Conservation (phyloP, 2,888 invertebrate species). For the Serrognathus titanus region DNA sequence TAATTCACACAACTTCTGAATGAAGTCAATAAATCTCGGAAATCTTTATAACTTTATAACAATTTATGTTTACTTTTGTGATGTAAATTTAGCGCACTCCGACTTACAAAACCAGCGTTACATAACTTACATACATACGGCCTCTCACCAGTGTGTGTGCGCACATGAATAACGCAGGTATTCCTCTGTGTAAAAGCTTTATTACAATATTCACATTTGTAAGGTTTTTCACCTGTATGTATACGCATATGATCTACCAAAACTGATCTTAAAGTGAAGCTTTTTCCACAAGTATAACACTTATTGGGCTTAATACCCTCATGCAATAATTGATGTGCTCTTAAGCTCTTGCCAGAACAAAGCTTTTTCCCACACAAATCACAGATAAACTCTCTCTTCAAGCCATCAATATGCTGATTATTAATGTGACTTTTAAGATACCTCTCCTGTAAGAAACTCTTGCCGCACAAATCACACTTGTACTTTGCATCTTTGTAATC, state of each 20-base stretch:
- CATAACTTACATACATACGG: slow-evolving; percentile 53
- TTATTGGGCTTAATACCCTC: slow-evolving; percentile 56
- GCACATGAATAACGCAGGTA: slow-evolving; percentile 44
- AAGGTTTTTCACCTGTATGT: slow-evolving; percentile 63
- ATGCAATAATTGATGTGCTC: slow-evolving; percentile 50
- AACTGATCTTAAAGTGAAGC: slow-evolving; percentile 47
- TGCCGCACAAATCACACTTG: slow-evolving; percentile 44
- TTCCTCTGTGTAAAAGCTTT: slow-evolving; percentile 36
- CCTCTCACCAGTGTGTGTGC: slow-evolving; percentile 58
- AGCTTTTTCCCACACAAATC: slow-evolving; percentile 1
- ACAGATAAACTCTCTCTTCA: neutral
- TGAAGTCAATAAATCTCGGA: too few species aligned
- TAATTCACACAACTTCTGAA: too few species aligned
- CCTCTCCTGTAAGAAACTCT: slow-evolving; percentile 42
- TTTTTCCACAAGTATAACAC: slow-evolving; percentile 63
- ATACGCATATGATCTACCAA: slow-evolving; percentile 62
- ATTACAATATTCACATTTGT: slow-evolving; percentile 63
- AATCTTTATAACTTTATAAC: neutral
- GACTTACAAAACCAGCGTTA: slow-evolving; percentile 39
- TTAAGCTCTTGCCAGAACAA: neutral
- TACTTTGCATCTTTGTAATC: slow-evolving; percentile 21
- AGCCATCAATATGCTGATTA: neutral
- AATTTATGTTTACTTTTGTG: neutral
- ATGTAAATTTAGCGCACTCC: slow-evolving; percentile 17
- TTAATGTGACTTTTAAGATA: slow-evolving; percentile 35